A percentile compares a stretch with the other conserved stretches of the same genome.
Conservation (phyloP, 1,140 invertebrate species). For the Aphaenogaster rudis region DNA sequence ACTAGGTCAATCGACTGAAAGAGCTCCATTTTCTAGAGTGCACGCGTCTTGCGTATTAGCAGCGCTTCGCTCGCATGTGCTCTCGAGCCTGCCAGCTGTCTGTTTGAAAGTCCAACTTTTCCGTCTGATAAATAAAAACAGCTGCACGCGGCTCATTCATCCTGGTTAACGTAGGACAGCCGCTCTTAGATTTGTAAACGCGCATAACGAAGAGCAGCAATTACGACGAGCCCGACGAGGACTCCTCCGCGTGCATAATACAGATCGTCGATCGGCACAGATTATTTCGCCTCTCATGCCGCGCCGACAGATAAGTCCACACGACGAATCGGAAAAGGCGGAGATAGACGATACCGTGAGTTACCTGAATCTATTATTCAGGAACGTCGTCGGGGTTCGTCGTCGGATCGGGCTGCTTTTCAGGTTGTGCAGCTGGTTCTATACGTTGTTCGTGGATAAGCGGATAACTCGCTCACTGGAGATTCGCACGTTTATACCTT, state of each 20-base stretch:
- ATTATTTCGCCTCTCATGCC: constrained; percentile 43
- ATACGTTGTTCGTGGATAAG: constrained; percentile 32
- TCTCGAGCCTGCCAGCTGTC: constrained; percentile 45
- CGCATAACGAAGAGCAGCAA: constrained; percentile 67
- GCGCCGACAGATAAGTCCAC: neutral
- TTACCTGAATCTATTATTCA: constrained; percentile 74
- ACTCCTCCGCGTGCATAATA: constrained; percentile 64
- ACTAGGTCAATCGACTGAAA: constrained; percentile 61
- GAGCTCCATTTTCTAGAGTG: constrained; percentile 52
- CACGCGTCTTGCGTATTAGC: neutral
- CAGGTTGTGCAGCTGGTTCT: constrained; percentile 42
- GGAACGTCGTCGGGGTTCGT: constrained; percentile 44
- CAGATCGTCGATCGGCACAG: constrained; percentile 60
- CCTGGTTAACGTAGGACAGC: constrained; percentile 43
- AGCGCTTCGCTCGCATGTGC: neutral
- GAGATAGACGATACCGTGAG: constrained; percentile 31
- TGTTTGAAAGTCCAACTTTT: constrained; percentile 52
- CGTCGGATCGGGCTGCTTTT: constrained; percentile 40
- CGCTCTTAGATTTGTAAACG: constrained; percentile 2
- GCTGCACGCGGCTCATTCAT: constrained; percentile 27
- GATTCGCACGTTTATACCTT: constrained; percentile 35
- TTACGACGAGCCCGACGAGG: constrained; percentile 50
- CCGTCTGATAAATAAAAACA: constrained; percentile 66
- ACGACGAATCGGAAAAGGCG: neutral
- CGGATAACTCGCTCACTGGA: constrained; percentile 46